These are phyloP conservation scores for Alces alces DNA, from an alignment of 2,113 vertebrate species.

Conservation along the genomic window DNA sequence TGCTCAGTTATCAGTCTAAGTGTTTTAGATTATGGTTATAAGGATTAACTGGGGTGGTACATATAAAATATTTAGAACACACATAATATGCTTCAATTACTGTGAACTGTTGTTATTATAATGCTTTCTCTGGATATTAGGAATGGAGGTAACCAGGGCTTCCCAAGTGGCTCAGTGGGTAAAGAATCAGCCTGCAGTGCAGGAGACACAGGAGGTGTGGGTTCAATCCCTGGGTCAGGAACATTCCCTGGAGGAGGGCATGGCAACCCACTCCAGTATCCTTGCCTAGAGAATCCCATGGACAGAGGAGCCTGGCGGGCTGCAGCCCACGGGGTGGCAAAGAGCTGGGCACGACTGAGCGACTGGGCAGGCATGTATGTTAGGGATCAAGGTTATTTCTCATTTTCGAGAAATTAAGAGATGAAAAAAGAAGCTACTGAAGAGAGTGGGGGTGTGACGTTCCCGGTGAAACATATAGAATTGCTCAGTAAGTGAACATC, in stretches of 20 bases:
- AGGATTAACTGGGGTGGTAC: background rate
- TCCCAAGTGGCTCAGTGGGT: background rate
- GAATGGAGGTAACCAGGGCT: background rate
- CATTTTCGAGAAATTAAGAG: background rate
- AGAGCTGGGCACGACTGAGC: background rate
- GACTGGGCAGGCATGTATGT: background rate
- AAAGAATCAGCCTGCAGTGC: background rate
- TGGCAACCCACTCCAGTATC: background rate
- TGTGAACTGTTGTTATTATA: background rate
- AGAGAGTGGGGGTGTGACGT: background rate
- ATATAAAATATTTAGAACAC: background rate
- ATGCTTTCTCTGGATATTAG: background rate
- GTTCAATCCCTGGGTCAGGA: background rate
- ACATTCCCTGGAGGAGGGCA: background rate
- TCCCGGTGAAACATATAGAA: background rate
- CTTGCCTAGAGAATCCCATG: background rate
- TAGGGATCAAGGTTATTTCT: constrained; percentile 2
- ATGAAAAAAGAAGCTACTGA: background rate
- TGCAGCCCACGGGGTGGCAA: background rate
- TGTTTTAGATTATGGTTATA: background rate
- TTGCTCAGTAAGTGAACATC: background rate
- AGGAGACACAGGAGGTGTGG: background rate
- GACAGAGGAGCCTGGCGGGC: background rate
- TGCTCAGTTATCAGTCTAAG: background rate
- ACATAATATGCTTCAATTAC: background rate